A percentile compares a stretch with the other conserved stretches of the same genome.
Conservation (phyloP, 2,797 vertebrate species). For the Cyclura pinguis region DNA sequence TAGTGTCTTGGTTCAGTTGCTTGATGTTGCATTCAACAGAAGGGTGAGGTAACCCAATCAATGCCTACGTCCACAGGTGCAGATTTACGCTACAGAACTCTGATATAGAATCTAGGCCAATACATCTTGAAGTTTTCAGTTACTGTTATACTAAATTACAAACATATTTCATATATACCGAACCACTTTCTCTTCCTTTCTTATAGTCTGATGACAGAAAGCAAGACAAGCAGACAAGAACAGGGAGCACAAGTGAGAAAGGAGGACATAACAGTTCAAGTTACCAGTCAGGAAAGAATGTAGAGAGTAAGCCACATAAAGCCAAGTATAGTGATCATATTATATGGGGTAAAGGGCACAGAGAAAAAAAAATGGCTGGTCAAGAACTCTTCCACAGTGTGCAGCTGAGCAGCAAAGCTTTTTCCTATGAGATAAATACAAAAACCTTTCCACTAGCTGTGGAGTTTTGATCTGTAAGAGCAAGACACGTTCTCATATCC, state of each 20-base stretch:
- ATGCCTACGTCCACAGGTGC: too few species aligned
- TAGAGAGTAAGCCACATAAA: constrained; percentile 4
- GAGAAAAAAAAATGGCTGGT: background rate
- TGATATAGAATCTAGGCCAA: too few species aligned
- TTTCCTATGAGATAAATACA: background rate
- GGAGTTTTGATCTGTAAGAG: background rate
- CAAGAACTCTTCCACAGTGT: background rate
- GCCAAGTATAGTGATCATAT: background rate
- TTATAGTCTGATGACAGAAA: constrained; percentile 58
- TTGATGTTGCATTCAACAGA: too few species aligned
- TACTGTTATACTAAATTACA: constrained; percentile 31
- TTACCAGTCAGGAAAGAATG: background rate
- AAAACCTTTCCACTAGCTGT: background rate
- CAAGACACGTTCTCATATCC: background rate
- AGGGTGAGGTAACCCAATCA: too few species aligned
- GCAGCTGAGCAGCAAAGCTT: background rate
- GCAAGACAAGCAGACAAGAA: constrained; percentile 41
- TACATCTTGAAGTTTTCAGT: background rate
- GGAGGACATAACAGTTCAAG: background rate
- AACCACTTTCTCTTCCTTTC: constrained; percentile 33
- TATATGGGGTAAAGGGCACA: background rate
- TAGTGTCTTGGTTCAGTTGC: too few species aligned
- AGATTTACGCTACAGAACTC: too few species aligned
- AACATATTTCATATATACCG: constrained; percentile 39
- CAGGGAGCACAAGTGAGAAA: constrained; percentile 29